A percentile compares a stretch with the other conserved stretches of the same genome.
Conservation (phyloP, 1,140 invertebrate species). For the honey bee (Apis mellifera) region DNA sequence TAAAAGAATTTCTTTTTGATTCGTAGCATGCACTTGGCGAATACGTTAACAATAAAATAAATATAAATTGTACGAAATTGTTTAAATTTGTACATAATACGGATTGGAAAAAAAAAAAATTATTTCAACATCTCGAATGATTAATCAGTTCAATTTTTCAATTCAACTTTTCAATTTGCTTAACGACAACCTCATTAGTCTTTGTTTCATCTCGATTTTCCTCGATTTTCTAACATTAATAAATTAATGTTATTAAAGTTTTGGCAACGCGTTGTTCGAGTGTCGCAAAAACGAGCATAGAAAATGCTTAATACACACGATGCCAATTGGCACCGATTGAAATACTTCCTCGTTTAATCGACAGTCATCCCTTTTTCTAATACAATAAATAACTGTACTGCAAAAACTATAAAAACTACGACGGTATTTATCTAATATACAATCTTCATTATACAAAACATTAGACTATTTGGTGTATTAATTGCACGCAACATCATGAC, state of each 20-base stretch:
- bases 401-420: conserved; percentile 56
- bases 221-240: not conserved
- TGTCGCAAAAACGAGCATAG: not conserved
- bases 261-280: not conserved
- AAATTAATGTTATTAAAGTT: conserved; percentile 12
- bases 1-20: conserved; percentile 4
- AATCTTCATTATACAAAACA: conserved; percentile 52
- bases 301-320: not conserved
- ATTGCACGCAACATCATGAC: conserved; percentile 65
- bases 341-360: not conserved
- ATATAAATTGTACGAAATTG: not conserved
- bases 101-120: not conserved
- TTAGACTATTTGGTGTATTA: conserved; percentile 62
- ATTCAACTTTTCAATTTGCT: not conserved
- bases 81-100: not conserved
- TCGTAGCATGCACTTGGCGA: not conserved
- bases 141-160: not conserved
- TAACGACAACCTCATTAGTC: not conserved
- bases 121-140: not conserved
- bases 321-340: no score
- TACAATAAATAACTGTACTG: conserved; percentile 47
- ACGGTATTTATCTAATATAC: conserved; percentile 53
- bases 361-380: not conserved
- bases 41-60: not conserved
- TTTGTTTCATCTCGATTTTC: not conserved